Percentiles rank a stretch among this genome's conserved stretches.
Conservation (phyloP, 1,140 invertebrate genomes). For the Neodiprion pinetum region DNA sequence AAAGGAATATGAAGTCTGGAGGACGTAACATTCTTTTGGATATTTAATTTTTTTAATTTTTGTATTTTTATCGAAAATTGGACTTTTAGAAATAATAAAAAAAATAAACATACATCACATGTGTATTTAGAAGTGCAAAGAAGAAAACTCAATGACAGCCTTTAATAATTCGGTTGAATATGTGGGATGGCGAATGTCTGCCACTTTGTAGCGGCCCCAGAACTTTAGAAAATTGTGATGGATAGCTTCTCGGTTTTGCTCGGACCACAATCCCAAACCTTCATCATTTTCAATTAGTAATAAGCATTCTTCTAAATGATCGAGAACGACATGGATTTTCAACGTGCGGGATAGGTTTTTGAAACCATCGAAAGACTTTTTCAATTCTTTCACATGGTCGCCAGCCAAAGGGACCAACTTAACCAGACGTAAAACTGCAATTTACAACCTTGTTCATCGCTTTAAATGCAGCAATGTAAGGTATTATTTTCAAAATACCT, state of each 20-base stretch:
- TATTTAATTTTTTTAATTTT: no score
- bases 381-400: slow-evolving; percentile 14
- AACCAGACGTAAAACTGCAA: slow-evolving; percentile 17
- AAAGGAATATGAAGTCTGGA: no score
- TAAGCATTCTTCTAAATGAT: slow-evolving; percentile 18
- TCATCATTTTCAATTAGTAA: slow-evolving; percentile 18
- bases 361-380: slow-evolving; percentile 10
- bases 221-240: slow-evolving; percentile 16
- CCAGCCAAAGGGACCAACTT: slow-evolving; percentile 5
- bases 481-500: slow-evolving; percentile 7
- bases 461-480: slow-evolving; percentile 16
- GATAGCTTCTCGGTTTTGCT: slow-evolving; percentile 17
- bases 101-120: no score
- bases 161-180: slow-evolving; percentile 6
- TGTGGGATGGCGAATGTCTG: neutral
- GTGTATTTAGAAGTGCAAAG: neutral
- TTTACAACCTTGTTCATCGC: slow-evolving; percentile 20
- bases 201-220: slow-evolving; percentile 11
- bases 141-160: slow-evolving; percentile 14
- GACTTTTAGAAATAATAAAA: no score
- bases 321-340: slow-evolving; percentile 16
- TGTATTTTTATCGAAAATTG: no score
- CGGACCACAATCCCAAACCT: slow-evolving; percentile 18
- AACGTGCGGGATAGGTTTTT: slow-evolving; percentile 7
- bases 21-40: no score